Percentiles rank a stretch among this genome's conserved stretches.
These are phyloP conservation scores for Porites evermanni DNA, from an alignment of 92 coral and sea anemone species.

Conservation along the genomic window DNA sequence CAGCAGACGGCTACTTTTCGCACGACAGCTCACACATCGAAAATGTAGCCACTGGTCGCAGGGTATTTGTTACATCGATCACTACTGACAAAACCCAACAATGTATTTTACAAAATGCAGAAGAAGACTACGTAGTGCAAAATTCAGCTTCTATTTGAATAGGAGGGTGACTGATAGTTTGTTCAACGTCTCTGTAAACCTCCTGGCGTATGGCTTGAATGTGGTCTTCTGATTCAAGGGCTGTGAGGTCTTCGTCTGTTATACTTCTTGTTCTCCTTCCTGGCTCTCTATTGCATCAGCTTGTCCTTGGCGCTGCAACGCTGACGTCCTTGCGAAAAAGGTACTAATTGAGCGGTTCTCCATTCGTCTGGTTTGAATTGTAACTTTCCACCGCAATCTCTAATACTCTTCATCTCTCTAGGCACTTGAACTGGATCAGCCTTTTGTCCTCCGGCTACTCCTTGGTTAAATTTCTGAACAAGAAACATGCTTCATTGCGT, in stretches of 20 bases:
- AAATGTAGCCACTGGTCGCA: too few relatives aligned
- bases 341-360: too few relatives aligned
- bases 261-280: conserved; percentile 21
- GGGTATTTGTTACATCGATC: conserved; percentile 15
- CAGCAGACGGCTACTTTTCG: too few relatives aligned
- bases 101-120: conserved; percentile 2
- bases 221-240: conserved; percentile 37
- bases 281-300: conserved; percentile 42
- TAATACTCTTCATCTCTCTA: too few relatives aligned
- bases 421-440: too few relatives aligned
- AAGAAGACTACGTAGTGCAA: too few relatives aligned
- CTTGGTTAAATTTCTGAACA: too few relatives aligned
- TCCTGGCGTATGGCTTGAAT: conserved; percentile 40
- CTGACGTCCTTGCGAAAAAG: conserved; percentile 9
- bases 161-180: conserved; percentile 25
- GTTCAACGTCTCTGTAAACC: conserved; percentile 31
- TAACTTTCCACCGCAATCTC: too few relatives aligned
- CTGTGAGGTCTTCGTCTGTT: conserved; percentile 40
- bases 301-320: conserved; percentile 44
- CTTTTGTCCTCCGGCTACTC: too few relatives aligned
- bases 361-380: too few relatives aligned
- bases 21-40: too few relatives aligned
- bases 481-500: conserved; percentile 55
- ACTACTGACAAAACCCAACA: neutral
- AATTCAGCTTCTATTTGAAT: conserved; percentile 18